Evolutionary conservation across 2,888 invertebrate genomes (phyloP), one percentile per base, ranked within the genome.

Genomic region (Anthoptus insignis): DNA sequence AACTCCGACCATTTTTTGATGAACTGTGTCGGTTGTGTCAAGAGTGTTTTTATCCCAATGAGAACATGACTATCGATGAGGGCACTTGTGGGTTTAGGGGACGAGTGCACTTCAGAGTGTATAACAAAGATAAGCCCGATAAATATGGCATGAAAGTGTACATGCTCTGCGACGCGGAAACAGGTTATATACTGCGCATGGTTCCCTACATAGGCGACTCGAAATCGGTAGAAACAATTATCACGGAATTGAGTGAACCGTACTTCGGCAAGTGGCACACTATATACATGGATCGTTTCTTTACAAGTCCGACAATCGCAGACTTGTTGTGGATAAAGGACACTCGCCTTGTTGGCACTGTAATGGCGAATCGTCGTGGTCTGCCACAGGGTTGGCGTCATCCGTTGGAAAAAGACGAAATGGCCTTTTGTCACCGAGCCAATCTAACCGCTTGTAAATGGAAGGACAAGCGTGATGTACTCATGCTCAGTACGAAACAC

Each of bases 371-470:
- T 32, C 47, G 67, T 27, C 59, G 65, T 64, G 71, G 69, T 50
- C 58, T 71, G 64, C 68, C 66, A 21, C 66, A 64, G 60, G 64
- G 64, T 47, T 66, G 70, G 70, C 57, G 63, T 45, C 59, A 69
- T 11, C 39, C 42, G 64, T 70, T 8, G 65, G 47, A 47, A 21
- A 47, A 47, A 47, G 22, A 47, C 11, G 47, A 22, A 47, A 21
- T 47, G 47, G 59, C 63, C 34, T 69, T 67, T 61, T 67, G 69
- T 54, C 67, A 67, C 58, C 61, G 67, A 1, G 69, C 49, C 0
- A 73, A 73, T 71, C 21, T 73, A n/a, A 71, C 68, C 2, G 67
- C 69, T 5, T 73, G 69, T 52, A 73, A 71, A 52, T 71, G 73
- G 73, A 70, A 69, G 39, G 68, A 73, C 53, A 70, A 69, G 66